Base-by-base conservation (phyloP, 2,888 invertebrate species). In the Spatulosminthurus flaviceps region DNA sequence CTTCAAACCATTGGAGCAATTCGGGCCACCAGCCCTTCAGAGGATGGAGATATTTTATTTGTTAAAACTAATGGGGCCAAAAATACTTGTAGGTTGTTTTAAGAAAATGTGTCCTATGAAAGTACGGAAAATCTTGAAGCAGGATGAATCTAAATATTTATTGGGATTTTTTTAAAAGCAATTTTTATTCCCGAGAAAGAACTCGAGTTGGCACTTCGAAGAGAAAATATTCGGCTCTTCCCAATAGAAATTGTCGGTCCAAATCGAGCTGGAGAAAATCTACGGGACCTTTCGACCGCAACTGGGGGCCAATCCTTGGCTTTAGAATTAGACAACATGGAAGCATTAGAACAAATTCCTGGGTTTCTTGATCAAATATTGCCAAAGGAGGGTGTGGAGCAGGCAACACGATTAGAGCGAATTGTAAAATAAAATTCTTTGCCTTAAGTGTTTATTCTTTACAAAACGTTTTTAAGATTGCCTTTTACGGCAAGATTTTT, bases 71-170 rank as follows among this genome's bases (percentile, higher is more conserved):
- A 11, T 64, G 64, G 64, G 1, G 64, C 64, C 24, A 21, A 21
- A 64, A 64, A 64, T 21, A 21, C 64, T 2, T 64, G 64, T 64
- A 64, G 22, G 60, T 60, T 60, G 4, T 21, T 21, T 64, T 64
- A 16, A 21, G 13, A 21, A 11, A 21, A 64, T 64, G 19, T 60
- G 4, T 22, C 60, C 60, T n/a, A n/a, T n/a, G n/a, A n/a, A n/a
- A n/a, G n/a, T n/a, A n/a, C n/a, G n/a, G n/a, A n/a, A n/a, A n/a
- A n/a, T n/a, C n/a, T n/a, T n/a, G n/a, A n/a, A n/a, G n/a, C 9
- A 34, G 34, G 34, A 34, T 34, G 4, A 34, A 34, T 34, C 4
- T 34, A 34, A 34, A 34, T 4, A 34, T 34, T 9, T 34, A 13
- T 21, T 64, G 64, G 21, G 22, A 64, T 64, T 64, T 2, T 64